Evolutionary conservation across 2,797 vertebrate species (phyloP).

Genomic region (Spinibarbus caldwelli): DNA sequence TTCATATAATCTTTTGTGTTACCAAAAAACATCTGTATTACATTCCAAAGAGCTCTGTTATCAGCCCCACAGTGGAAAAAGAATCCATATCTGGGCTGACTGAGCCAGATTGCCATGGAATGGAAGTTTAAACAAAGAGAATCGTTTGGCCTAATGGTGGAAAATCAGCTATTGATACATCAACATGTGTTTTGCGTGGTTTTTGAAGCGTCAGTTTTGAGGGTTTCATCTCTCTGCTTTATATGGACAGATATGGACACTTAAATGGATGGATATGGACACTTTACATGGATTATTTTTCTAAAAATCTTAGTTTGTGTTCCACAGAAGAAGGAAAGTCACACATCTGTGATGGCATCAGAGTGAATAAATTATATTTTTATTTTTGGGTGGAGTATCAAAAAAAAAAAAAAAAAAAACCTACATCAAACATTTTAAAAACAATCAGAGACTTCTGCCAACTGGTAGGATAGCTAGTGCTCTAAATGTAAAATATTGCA

Average conservation of each 20-base stretch:
- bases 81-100: no score
- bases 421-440: not conserved
- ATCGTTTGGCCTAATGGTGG: no score
- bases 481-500: not conserved
- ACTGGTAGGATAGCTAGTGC: not conserved
- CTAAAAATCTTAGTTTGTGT: not conserved
- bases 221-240: not conserved
- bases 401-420: not conserved
- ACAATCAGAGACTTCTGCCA: conserved; percentile 5
- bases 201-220: not conserved
- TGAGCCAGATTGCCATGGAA: no score
- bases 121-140: no score
- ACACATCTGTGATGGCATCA: conserved; percentile 7
- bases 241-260: no score
- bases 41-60: no score
- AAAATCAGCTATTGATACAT: not conserved
- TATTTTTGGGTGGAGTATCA: not conserved
- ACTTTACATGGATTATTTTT: not conserved
- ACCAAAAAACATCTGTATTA: not conserved
- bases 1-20: not conserved
- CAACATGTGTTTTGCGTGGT: not conserved
- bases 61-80: no score
- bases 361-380: not conserved
- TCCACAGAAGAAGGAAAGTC: not conserved
- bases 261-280: no score